Base-by-base conservation (phyloP, 2,888 invertebrate genomes). In the Hemistola chrysoprasaria region DNA sequence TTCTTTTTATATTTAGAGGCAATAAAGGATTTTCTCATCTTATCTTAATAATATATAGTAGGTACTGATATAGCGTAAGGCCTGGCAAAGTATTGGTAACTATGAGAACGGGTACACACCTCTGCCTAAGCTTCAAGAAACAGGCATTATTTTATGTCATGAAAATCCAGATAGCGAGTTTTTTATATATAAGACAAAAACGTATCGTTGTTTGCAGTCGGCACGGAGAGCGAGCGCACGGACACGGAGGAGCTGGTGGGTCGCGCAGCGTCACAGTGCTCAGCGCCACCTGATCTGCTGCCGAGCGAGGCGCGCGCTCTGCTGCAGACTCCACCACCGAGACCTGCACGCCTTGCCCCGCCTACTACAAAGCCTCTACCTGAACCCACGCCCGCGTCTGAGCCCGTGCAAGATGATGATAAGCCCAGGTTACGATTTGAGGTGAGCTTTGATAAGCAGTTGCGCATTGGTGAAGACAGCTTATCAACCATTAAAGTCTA, bases 201-300 rank as follows among this genome's bases (percentile, higher is more conserved):
- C n/a, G n/a, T n/a, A n/a, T n/a, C n/a, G n/a, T 22, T 27, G 6
- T 10, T 90, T 22, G 11, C 87, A 92, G 92, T 92, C 52, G 85
- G 91, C 30, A 91, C 91, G 53, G 92, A 92, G 73, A 90, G 90
- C 48, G 90, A 92, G 69, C 89, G 92, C 44, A 92, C 93, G 25
- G 93, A 93, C 65, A 93, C 93, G 0, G 93, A 93, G 60, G 93
- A 93, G 71, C 75, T 93, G 70, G 90, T 93, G 65, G 92, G 92
- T 28, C 83, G 92, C 26, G 91, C 92, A 25, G 88, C 90, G 27
- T 92, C 92, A 7, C 91, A 92, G 22, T 92, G 92, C 48, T 92
- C 92, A 30, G 92, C 92, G 4, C 92, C 92, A 6, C 92, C 92
- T 6, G 92, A 92, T 71, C 66, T 92, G 58, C 61, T 92, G 62